Evolutionary conservation across 1,140 invertebrate genomes (phyloP).

Genomic region (Belonocnema kinseyi): DNA sequence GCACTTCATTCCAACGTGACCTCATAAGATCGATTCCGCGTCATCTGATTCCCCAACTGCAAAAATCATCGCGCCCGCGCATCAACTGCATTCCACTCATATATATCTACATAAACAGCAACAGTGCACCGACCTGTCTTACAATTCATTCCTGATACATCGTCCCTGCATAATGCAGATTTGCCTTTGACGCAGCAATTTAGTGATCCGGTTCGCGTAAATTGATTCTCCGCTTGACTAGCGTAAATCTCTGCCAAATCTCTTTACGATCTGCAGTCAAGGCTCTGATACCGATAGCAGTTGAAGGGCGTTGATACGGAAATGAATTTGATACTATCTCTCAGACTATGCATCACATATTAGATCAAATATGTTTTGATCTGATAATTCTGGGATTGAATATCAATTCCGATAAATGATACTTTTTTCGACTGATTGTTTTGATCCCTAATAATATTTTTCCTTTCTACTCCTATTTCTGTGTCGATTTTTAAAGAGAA

Average conservation of each 20-base stretch:
- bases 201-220: slow-evolving; percentile 1
- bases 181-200: slow-evolving; percentile 27
- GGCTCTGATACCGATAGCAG: slow-evolving; percentile 1
- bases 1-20: slow-evolving; percentile 11
- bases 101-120: slow-evolving; percentile 53
- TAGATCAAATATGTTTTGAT: not conserved
- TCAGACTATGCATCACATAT: not conserved
- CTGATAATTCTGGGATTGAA: slow-evolving; percentile 1
- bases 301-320: not conserved
- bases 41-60: slow-evolving; percentile 24
- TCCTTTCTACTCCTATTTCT: slow-evolving; percentile 28
- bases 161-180: slow-evolving; percentile 20
- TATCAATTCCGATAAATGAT: too few species aligned
- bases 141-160: slow-evolving; percentile 19
- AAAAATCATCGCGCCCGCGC: slow-evolving; percentile 43
- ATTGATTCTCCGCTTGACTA: slow-evolving; percentile 4
- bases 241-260: slow-evolving; percentile 15
- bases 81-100: slow-evolving; percentile 42
- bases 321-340: not conserved
- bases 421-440: too few species aligned
- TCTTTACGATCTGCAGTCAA: slow-evolving; percentile 6
- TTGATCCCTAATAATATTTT: too few species aligned
- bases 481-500: not conserved
- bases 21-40: slow-evolving; percentile 5
- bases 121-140: slow-evolving; percentile 47